These are phyloP conservation scores for Charaxes varanes DNA, from an alignment of 1,140 invertebrate species.

Conservation along the genomic window DNA sequence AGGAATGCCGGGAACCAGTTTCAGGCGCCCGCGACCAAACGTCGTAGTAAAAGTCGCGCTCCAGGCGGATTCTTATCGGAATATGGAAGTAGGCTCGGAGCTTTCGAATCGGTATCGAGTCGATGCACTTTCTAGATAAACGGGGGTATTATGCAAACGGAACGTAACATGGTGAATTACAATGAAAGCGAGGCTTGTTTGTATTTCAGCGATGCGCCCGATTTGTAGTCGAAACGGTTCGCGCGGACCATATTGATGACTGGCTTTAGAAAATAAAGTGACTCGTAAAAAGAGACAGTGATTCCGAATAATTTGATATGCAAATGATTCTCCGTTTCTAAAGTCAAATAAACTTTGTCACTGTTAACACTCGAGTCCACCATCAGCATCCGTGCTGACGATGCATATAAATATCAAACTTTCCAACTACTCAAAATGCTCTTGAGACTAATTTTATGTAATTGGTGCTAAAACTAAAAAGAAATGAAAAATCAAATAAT, in stretches of 20 bases:
- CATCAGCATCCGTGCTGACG: no score
- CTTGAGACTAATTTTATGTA: no score
- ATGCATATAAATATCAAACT: no score
- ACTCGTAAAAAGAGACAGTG: conserved; percentile 2
- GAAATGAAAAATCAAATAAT: no score
- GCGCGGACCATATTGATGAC: conserved; percentile 29
- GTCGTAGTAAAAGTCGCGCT: conserved; percentile 57
- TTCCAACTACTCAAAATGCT: no score
- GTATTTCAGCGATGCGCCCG: conserved; percentile 28
- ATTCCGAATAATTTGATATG: conserved; percentile 3
- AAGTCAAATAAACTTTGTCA: conserved; percentile 8
- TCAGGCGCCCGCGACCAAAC: conserved; percentile 41
- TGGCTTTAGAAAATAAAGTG: conserved; percentile 13
- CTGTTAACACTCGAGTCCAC: no score
- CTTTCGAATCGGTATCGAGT: conserved; percentile 58
- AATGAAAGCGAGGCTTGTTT: conserved; percentile 46
- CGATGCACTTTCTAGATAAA: conserved; percentile 67
- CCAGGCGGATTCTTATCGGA: conserved; percentile 51
- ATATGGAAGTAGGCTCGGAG: conserved; percentile 60
- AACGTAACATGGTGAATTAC: conserved; percentile 59
- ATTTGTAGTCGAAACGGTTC: conserved; percentile 45
- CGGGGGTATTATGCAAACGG: conserved; percentile 63
- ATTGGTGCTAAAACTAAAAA: no score
- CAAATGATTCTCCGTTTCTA: conserved; percentile 2
- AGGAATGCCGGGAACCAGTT: conserved; percentile 57